Evolutionary conservation across 2,888 invertebrate species (phyloP), one percentile per base, ranked within the genome.

Genomic region (Cotesia congregata): DNA sequence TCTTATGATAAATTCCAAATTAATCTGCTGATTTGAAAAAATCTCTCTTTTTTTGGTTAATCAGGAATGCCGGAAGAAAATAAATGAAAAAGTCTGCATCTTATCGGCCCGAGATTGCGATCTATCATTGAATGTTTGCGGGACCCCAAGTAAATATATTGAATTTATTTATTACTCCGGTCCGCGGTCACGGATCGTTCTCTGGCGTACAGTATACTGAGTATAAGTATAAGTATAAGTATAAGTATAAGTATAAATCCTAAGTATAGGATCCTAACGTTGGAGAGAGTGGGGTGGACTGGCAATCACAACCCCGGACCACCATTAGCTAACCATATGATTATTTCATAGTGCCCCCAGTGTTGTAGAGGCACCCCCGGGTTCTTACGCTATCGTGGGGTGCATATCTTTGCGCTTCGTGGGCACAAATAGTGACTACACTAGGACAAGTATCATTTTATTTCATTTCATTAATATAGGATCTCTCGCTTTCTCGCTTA

Each of bases 271-370:
- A 30, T 30, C 17, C 17, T 17, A 17, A 17, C 17, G 30, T 30
- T 3, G 3, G 30, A 2, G 30, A 30, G 30, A 30, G 30, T 30
- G 30, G 85, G 84, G 82, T 82, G 83, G 82, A 77, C 85, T 84
- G 83, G 86, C 85, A 86, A 86, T 86, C 86, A 84, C 85, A 83
- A 85, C 85, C 86, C 83, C 83, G 80, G 80, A 79, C 80, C 82
- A 83, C 88, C 88, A 89, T 89, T 88, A 89, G 88, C 88, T 89
- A 89, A 89, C 88, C 89, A 89, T 89, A 89, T 89, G 89, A 88
- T 89, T 89, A 89, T 88, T 88, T 89, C 88, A 89, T 89, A 86
- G 88, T 83, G 80, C 85, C 83, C 82, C 82, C 83, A 76, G 77
- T 80, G 80, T 61, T 76, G 73, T 68, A 70, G 67, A 61, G 65